Percentiles rank a stretch among this genome's conserved stretches.
These are phyloP conservation scores for Cynocephalus volans DNA, from an alignment of 2,113 vertebrate genomes.

Conservation along the genomic window DNA sequence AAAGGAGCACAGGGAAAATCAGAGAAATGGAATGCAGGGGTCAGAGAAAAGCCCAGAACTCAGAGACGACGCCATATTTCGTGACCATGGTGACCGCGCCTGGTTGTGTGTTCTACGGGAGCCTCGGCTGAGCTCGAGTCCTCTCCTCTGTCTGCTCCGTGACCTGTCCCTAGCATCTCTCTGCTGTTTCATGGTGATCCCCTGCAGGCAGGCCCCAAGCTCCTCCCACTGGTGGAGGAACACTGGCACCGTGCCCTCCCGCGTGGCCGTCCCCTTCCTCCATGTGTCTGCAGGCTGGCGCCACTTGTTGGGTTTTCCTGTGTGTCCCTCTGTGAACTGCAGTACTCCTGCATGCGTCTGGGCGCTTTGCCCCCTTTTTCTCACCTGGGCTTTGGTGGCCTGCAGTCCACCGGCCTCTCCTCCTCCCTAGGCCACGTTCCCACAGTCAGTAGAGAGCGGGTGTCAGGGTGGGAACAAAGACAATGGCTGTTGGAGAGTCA, in stretches of 20 bases:
- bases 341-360: background rate
- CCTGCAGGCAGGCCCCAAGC: too few species aligned
- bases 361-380: too few species aligned
- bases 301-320: background rate
- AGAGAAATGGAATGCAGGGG: background rate
- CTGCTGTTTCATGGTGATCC: background rate
- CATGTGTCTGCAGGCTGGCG: background rate
- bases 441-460: background rate
- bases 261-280: background rate
- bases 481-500: too few species aligned
- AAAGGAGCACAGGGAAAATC: background rate
- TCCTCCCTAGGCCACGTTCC: background rate
- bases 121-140: background rate
- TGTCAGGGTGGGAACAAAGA: background rate
- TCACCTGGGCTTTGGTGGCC: background rate
- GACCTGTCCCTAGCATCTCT: background rate
- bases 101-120: background rate
- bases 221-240: background rate
- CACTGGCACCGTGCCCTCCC: background rate
- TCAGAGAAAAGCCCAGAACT: background rate
- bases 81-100: too few species aligned
- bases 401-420: background rate
- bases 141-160: background rate
- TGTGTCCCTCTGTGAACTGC: background rate
- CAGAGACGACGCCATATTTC: background rate